Conservation (phyloP, 2,797 vertebrate species). For the Coregonus suidteri region DNA sequence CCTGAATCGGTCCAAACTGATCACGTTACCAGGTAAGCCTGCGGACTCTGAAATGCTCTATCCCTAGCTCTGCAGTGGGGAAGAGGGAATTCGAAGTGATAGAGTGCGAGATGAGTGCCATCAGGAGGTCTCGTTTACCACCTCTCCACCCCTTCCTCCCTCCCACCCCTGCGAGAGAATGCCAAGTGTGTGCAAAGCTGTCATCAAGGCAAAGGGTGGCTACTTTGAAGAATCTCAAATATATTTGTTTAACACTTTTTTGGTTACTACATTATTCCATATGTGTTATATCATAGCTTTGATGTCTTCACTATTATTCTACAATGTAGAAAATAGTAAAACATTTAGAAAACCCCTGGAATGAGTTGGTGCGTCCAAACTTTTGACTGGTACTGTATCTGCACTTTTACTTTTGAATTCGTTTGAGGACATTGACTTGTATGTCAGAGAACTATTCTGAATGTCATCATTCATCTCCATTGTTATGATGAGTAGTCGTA, state of each 20-base stretch:
- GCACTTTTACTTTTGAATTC: background rate
- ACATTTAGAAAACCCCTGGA: no score
- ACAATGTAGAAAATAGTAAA: no score
- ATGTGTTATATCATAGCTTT: no score
- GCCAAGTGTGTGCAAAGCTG: no score
- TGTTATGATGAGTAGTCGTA: background rate
- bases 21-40: background rate
- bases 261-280: no score
- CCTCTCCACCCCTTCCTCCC: background rate
- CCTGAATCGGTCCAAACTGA: background rate
- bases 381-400: background rate
- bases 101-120: background rate
- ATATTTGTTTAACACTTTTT: no score
- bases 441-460: background rate
- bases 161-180: background rate
- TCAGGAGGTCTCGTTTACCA: background rate
- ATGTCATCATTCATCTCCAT: background rate
- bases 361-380: no score
- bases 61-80: background rate
- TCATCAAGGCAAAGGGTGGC: no score
- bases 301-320: no score
- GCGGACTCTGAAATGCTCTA: background rate
- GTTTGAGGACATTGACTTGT: background rate
- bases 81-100: background rate
- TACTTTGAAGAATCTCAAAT: no score